phyloP scores from a whole-genome alignment of 2,888 invertebrate species.

The Catonia carolina region DNA sequence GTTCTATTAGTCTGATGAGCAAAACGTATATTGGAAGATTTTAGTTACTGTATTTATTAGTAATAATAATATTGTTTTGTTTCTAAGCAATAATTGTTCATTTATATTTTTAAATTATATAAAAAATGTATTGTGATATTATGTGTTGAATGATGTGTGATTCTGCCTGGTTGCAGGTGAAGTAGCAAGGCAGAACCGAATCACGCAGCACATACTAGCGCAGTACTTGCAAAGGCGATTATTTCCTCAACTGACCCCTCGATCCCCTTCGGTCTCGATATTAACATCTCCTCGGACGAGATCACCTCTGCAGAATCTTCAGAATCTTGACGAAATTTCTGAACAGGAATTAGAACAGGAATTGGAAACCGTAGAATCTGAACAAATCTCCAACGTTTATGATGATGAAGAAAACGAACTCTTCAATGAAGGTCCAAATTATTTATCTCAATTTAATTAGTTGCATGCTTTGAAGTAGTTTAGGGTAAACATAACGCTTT shows the following conservation, averaged over 20 bases:
- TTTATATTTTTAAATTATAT: no score
- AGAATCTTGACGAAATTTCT: slow-evolving; percentile 32
- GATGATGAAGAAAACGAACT: slow-evolving; percentile 38
- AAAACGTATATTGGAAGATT: no score
- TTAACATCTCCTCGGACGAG: neutral
- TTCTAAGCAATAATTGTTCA: no score
- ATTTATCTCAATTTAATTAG: no score
- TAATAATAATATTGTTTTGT: no score
- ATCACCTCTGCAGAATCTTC: no score
- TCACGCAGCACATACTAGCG: slow-evolving; percentile 68
- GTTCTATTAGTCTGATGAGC: no score
- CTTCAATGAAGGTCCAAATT: neutral
- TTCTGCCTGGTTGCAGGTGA: slow-evolving; percentile 41
- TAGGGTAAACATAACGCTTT: no score
- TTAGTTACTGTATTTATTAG: no score
- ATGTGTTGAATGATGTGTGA: no score
- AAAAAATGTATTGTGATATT: no score
- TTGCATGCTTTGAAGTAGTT: no score
- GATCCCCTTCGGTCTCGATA: slow-evolving; percentile 14
- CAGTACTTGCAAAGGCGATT: slow-evolving; percentile 63
- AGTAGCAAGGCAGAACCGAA: slow-evolving; percentile 65
- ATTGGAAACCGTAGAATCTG: slow-evolving; percentile 64
- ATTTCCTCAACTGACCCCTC: slow-evolving; percentile 51
- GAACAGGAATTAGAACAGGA: slow-evolving; percentile 38
- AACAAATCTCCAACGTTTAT: slow-evolving; percentile 49